Base-by-base conservation (phyloP, 2,797 vertebrate genomes). In the Chelon auratus region DNA sequence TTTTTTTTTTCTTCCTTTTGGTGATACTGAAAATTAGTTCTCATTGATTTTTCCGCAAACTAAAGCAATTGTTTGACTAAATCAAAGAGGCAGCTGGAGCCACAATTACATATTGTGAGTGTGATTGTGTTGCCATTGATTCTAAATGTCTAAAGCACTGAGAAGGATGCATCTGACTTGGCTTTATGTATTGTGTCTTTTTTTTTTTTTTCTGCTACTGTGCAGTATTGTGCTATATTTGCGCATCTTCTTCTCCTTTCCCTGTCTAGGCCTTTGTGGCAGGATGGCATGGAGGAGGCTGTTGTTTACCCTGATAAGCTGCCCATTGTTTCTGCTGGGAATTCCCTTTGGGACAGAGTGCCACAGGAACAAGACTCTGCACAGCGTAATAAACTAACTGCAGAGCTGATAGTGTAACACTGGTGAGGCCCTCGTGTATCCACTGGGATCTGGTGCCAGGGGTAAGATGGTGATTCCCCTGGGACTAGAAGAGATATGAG, bases 251-350 rank as follows among this genome's bases (percentile, higher is more conserved):
- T 68, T 83, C 62, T 64, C 62, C 68, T 79, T 77, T 73, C 67
- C 62, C 68, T 72, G 77, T 77, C 72, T 90, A 77, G 75, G 72
- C 66, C 81, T 91, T 91, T 92, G 88, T 91, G 77, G 75, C 64
- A 79, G 63, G 68, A 88, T 91, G 88, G 90, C 90, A 90, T 60
- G 78, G 74, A 85, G 64, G 62, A 90, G 83, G 72, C 87, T 89
- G 81, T 93, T 95, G 92, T 94, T 94, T 94, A 90, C 93, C 84
- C 87, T 90, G 84, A 80, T 94, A 94, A 94, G 89, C 91, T 93
- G 85, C 82, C 90, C 88, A 91, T 94, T 93, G 93, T 94, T 86
- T 89, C 85, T 87, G 72, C 47, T 91, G 90, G 91, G 91, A 92
- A 92, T 92, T 93, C 91, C 92, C 92, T 85, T 77, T 92, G 92